Percentiles rank a stretch among this genome's conserved stretches.
Conservation (phyloP, 1,140 invertebrate species). For the Cyrtorhinus lividipennis region DNA sequence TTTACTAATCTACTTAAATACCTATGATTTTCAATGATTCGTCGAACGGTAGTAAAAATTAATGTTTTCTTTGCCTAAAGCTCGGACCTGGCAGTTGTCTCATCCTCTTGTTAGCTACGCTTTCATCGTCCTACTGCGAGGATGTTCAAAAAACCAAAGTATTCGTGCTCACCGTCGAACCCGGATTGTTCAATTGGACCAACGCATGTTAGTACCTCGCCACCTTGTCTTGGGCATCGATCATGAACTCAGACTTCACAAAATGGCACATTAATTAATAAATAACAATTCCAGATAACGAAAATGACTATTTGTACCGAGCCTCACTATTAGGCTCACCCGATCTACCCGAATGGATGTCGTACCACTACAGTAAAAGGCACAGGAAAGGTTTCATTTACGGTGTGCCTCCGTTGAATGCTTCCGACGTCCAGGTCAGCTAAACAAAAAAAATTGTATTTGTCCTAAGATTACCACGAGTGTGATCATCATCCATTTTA, state of each 20-base stretch:
- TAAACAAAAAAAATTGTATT: not conserved
- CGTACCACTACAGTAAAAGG: constrained; percentile 58
- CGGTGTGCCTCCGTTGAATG: constrained; percentile 52
- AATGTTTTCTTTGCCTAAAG: too few relatives aligned
- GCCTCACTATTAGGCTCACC: constrained; percentile 51
- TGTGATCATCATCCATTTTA: not conserved
- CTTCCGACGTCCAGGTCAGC: constrained; percentile 37
- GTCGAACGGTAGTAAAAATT: too few relatives aligned
- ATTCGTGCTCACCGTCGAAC: constrained; percentile 35
- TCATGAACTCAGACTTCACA: too few relatives aligned
- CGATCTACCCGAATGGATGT: constrained; percentile 69
- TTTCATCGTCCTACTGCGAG: constrained; percentile 29
- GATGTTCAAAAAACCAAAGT: constrained; percentile 34
- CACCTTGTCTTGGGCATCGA: too few relatives aligned
- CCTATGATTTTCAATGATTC: too few relatives aligned
- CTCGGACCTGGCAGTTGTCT: too few relatives aligned
- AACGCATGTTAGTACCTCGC: constrained; percentile 33
- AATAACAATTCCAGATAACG: too few relatives aligned
- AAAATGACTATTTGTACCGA: constrained; percentile 47
- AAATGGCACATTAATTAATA: too few relatives aligned
- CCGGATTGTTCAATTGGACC: constrained; percentile 36
- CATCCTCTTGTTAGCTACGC: too few relatives aligned
- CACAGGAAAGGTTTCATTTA: constrained; percentile 61
- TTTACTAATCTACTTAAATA: too few relatives aligned
- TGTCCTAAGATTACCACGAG: not conserved